Evolutionary conservation across 2,888 invertebrate genomes (phyloP).

Genomic region (Aplocera efformata): DNA sequence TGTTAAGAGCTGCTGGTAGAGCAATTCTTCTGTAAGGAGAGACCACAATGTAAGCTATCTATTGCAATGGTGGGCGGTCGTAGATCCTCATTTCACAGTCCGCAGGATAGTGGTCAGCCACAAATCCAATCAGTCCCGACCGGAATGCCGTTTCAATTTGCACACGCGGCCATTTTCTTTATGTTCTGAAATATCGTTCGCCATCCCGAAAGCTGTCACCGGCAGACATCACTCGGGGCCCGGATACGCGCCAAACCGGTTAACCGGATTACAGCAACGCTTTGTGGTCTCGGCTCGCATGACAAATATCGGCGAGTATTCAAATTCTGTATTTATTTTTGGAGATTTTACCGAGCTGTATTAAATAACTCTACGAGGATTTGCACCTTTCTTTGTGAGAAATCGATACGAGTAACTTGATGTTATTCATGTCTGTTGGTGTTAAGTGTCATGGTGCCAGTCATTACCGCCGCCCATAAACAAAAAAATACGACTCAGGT

Average conservation of each 20-base stretch:
- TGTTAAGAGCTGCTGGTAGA: no score
- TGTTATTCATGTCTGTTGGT: no score
- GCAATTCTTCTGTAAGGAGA: no score
- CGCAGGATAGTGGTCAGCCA: slow-evolving; percentile 5
- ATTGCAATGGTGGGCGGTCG: no score
- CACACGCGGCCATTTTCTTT: slow-evolving; percentile 22
- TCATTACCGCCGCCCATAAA: no score
- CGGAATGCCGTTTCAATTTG: slow-evolving; percentile 19
- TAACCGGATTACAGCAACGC: slow-evolving; percentile 55
- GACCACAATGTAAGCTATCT: no score
- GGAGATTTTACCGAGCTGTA: slow-evolving; percentile 31
- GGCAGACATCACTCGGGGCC: slow-evolving; percentile 42
- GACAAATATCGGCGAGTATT: slow-evolving; percentile 44
- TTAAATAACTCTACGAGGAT: slow-evolving; percentile 29
- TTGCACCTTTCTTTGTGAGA: slow-evolving; percentile 11
- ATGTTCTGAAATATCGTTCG: slow-evolving; percentile 26
- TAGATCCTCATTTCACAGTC: background rate
- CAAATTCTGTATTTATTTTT: slow-evolving; percentile 40
- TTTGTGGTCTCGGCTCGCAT: slow-evolving; percentile 46
- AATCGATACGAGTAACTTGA: no score
- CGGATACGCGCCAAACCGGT: slow-evolving; percentile 50
- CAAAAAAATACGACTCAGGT: no score
- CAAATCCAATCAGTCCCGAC: slow-evolving; percentile 17
- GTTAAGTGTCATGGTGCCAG: no score
- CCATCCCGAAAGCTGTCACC: slow-evolving; percentile 38